Evolutionary conservation across 2,888 invertebrate genomes (phyloP).

Genomic region (Leucozona laternaria): DNA sequence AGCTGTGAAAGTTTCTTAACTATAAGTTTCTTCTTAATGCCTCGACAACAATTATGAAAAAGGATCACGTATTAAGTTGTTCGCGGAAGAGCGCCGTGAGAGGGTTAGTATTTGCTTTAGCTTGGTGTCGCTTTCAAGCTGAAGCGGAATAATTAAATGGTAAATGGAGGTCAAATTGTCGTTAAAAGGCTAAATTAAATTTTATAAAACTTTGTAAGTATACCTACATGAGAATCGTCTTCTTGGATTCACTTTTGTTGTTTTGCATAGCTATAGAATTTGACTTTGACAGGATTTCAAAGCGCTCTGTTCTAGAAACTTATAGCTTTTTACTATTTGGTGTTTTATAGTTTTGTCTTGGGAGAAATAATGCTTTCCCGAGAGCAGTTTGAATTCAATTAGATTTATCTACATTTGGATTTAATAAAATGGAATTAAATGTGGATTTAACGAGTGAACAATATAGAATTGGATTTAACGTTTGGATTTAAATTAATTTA

Average conservation of each 20-base stretch:
- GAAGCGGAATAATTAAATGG: constrained; percentile 20
- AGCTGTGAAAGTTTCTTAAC: constrained; percentile 6
- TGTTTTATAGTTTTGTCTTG: too few species aligned
- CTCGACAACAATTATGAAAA: constrained; percentile 19
- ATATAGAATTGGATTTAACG: too few species aligned
- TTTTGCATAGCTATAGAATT: background rate
- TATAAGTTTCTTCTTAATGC: background rate
- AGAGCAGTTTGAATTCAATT: too few species aligned
- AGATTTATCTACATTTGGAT: too few species aligned
- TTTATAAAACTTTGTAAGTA: background rate
- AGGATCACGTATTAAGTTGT: constrained; percentile 20
- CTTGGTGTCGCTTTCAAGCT: background rate
- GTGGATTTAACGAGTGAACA: too few species aligned
- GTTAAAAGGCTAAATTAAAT: constrained; percentile 19
- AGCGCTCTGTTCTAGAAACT: background rate
- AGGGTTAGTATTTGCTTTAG: background rate
- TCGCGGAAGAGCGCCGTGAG: background rate
- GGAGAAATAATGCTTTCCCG: too few species aligned
- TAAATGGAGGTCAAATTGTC: constrained; percentile 17
- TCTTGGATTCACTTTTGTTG: background rate
- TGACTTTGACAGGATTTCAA: background rate
- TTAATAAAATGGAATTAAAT: too few species aligned
- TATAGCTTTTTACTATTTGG: too few species aligned
- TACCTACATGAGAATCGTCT: background rate
- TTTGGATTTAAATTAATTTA: too few species aligned